Percentiles rank a stretch among this genome's conserved stretches.
Conservation (phyloP, 2,888 invertebrate genomes). For the Drosophila ezoana region DNA sequence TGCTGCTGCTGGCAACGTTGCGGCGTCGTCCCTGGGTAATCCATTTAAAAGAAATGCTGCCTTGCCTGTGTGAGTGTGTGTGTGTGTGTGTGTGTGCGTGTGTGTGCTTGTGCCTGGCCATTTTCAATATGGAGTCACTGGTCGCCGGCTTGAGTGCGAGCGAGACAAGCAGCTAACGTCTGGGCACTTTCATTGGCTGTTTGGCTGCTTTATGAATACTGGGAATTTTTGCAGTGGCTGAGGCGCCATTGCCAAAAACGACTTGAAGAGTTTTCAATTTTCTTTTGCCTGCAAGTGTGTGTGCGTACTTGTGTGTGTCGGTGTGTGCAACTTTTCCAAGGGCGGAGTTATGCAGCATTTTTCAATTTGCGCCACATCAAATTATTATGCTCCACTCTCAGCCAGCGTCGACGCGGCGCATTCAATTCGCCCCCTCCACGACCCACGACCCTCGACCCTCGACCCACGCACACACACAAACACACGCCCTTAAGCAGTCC, state of each 20-base stretch:
- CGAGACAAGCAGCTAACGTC: conserved; percentile 52
- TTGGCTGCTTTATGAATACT: conserved; percentile 61
- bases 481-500: neutral
- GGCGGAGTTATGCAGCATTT: conserved; percentile 83
- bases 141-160: conserved; percentile 32
- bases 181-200: conserved; percentile 52
- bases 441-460: neutral
- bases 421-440: neutral
- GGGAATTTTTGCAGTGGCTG: conserved; percentile 66
- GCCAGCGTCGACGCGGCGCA: conserved; percentile 47
- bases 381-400: conserved; percentile 79
- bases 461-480: too few relatives aligned
- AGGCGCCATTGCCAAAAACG: conserved; percentile 73
- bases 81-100: conserved; percentile 13
- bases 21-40: conserved; percentile 46
- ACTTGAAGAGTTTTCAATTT: conserved; percentile 79
- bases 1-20: conserved; percentile 8
- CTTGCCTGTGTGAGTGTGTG: conserved; percentile 5
- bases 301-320: conserved; percentile 7
- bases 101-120: conserved; percentile 49
- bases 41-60: conserved; percentile 63
- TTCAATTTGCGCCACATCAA: conserved; percentile 83
- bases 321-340: conserved; percentile 61
- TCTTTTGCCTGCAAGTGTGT: conserved; percentile 45
- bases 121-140: conserved; percentile 72